Evolutionary conservation across 1,140 invertebrate genomes (phyloP).

Genomic region (Pogonomyrmex barbatus): DNA sequence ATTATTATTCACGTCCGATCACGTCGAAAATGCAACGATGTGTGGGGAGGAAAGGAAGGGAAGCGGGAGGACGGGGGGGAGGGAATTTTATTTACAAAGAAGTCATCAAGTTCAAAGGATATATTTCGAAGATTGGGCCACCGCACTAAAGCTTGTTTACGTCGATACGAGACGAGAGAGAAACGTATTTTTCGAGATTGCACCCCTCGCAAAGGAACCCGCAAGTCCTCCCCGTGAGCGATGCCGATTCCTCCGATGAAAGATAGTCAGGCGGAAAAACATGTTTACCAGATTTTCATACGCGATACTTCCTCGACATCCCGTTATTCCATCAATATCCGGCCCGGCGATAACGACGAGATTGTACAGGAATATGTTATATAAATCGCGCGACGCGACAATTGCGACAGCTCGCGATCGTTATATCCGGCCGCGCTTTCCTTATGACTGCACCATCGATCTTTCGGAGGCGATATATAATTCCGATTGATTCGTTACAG

Average conservation of each 20-base stretch:
- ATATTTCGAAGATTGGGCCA: neutral
- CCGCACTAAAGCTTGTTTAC: constrained; percentile 39
- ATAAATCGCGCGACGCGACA: neutral
- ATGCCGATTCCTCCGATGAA: constrained; percentile 18
- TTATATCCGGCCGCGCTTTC: neutral
- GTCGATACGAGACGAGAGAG: neutral
- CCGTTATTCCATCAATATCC: neutral
- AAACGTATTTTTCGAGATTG: constrained; percentile 29
- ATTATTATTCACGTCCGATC: constrained; percentile 4
- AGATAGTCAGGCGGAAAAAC: constrained; percentile 43
- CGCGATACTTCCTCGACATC: neutral
- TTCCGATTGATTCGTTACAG: constrained; percentile 1
- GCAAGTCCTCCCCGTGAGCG: neutral
- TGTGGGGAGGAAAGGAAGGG: too few species aligned
- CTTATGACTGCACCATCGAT: neutral
- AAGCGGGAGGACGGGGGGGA: neutral
- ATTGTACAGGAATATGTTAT: neutral
- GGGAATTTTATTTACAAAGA: neutral
- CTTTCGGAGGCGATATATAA: constrained; percentile 2
- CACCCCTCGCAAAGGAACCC: neutral
- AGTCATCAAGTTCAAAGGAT: neutral
- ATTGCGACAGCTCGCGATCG: constrained; percentile 3
- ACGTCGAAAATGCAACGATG: constrained; percentile 2
- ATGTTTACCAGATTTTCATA: constrained; percentile 51
- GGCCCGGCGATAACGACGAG: constrained; percentile 15